phyloP scores from a whole-genome alignment of 2,797 vertebrate species.

The Acestrorhynchus altus region DNA sequence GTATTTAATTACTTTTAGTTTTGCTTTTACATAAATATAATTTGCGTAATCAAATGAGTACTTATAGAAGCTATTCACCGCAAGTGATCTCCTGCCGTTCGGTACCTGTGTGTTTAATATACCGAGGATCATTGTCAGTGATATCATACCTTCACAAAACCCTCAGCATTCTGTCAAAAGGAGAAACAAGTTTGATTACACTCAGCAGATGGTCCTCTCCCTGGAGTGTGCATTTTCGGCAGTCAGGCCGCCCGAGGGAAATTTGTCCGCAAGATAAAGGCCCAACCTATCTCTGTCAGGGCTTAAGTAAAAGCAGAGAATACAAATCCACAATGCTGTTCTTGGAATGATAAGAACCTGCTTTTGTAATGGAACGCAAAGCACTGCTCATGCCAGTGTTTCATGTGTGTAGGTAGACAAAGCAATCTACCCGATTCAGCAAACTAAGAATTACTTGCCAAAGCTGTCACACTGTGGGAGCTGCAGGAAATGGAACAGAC shows the following conservation, averaged over 20 bases:
- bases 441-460: constrained; percentile 68
- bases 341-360: constrained; percentile 55
- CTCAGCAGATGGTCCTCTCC: constrained; percentile 59
- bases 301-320: constrained; percentile 45
- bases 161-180: constrained; percentile 42
- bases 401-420: constrained; percentile 53
- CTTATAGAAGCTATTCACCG: background rate
- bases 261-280: constrained; percentile 42
- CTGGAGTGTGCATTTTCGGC: constrained; percentile 35
- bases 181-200: constrained; percentile 58
- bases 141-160: constrained; percentile 41
- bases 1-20: constrained; percentile 15
- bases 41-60: background rate
- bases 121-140: background rate
- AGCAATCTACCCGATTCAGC: constrained; percentile 59
- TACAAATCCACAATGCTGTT: constrained; percentile 26
- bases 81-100: background rate
- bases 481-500: constrained; percentile 33
- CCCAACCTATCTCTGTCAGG: constrained; percentile 12
- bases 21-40: background rate
- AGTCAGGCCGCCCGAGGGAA: constrained; percentile 38
- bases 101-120: constrained; percentile 2
- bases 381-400: constrained; percentile 49
- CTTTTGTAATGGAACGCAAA: constrained; percentile 34
- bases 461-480: constrained; percentile 13